Conservation (phyloP, 2,797 vertebrate genomes). For the Xenentodon cancila region DNA sequence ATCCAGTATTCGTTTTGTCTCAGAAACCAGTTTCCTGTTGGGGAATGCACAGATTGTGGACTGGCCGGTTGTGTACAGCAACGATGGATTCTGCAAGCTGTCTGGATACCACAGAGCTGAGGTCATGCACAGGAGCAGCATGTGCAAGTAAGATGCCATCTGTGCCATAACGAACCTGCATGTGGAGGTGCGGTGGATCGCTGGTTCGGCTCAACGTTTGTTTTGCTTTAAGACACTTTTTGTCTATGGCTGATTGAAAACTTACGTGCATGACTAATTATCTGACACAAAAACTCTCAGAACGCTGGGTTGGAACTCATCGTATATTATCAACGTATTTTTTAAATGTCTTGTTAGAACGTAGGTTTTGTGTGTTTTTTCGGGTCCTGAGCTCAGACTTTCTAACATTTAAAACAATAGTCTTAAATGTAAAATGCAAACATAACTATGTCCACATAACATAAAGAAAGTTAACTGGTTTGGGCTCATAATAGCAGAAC, state of each 20-base stretch:
- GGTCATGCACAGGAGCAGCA: conserved; percentile 99
- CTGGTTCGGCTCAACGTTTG: neutral
- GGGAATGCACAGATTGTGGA: conserved; percentile 98
- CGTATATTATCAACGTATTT: too few relatives aligned
- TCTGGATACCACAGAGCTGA: conserved; percentile 97
- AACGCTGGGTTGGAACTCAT: too few relatives aligned
- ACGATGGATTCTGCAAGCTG: conserved; percentile 98
- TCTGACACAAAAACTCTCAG: too few relatives aligned
- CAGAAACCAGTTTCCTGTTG: conserved; percentile 98
- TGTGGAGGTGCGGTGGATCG: neutral
- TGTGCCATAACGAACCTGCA: neutral
- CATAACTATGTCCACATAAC: too few relatives aligned
- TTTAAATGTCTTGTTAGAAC: too few relatives aligned
- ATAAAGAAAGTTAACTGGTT: too few relatives aligned
- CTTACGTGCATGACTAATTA: too few relatives aligned
- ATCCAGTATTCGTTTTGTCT: conserved; percentile 24
- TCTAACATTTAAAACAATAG: too few relatives aligned
- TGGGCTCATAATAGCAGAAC: too few relatives aligned
- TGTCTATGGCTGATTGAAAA: neutral
- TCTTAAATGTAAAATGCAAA: too few relatives aligned
- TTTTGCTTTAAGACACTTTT: neutral
- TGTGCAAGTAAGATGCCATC: conserved; percentile 88
- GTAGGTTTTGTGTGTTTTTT: too few relatives aligned
- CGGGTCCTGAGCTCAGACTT: too few relatives aligned
- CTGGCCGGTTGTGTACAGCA: conserved; percentile 98